phyloP scores from a whole-genome alignment of 2,113 vertebrate genomes.

The Plecturocebus donacophilus region DNA sequence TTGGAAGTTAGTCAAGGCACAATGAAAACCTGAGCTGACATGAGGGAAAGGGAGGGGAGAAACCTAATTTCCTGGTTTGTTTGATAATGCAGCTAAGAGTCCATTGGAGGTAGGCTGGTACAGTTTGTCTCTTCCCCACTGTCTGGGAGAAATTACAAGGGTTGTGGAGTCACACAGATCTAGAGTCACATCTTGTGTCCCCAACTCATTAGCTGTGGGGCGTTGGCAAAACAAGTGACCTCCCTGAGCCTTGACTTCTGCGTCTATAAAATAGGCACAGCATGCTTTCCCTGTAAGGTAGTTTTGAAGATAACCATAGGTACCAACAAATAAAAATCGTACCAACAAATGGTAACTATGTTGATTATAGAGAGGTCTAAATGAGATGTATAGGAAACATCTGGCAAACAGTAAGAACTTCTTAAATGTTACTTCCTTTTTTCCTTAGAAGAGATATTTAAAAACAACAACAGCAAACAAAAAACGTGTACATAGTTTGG shows the following conservation, averaged over 20 bases:
- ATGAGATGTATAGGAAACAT: neutral
- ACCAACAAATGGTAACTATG: neutral
- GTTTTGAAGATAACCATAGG: neutral
- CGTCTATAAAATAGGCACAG: neutral
- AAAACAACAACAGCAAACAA: neutral
- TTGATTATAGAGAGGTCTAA: neutral
- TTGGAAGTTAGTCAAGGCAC: neutral
- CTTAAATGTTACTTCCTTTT: neutral
- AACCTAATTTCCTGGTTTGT: neutral
- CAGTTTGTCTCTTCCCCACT: neutral
- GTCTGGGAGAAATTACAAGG: neutral
- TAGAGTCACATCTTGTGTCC: neutral
- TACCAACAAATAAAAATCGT: neutral
- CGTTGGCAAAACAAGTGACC: neutral
- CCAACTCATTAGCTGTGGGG: neutral
- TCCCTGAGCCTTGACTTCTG: neutral
- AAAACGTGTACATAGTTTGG: neutral
- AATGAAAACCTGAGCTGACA: neutral
- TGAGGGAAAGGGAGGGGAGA: neutral
- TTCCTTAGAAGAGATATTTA: neutral
- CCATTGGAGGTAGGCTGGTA: neutral
- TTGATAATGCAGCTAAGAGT: neutral
- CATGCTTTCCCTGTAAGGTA: neutral
- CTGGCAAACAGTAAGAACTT: neutral
- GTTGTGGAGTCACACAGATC: neutral